Conservation (phyloP, 92 coral and sea anemone species). For the Meandrina meandrites region DNA sequence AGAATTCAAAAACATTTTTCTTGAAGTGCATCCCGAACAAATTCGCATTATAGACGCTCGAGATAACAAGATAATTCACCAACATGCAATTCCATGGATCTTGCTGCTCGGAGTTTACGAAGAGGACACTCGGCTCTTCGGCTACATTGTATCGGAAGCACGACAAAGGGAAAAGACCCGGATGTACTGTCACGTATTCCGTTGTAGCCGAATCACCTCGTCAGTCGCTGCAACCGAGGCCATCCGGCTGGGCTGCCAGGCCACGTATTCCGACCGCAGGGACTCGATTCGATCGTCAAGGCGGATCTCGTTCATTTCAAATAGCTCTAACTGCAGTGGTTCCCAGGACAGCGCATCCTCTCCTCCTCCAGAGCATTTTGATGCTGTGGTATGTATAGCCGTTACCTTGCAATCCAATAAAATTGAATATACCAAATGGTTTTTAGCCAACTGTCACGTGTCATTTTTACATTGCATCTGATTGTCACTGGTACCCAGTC, state of each 20-base stretch:
- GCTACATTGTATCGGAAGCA: conserved; percentile 92
- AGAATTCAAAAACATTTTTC: conserved; percentile 72
- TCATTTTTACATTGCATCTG: too few species aligned
- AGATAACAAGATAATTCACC: conserved; percentile 55
- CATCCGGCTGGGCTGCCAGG: conserved; percentile 88
- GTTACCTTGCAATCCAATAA: neutral
- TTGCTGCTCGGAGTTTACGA: conserved; percentile 91
- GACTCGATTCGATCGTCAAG: conserved; percentile 50
- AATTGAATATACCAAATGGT: neutral
- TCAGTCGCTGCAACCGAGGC: conserved; percentile 90
- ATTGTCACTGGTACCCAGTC: too few species aligned
- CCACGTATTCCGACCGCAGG: conserved; percentile 73
- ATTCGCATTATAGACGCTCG: conserved; percentile 72
- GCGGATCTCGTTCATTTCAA: conserved; percentile 31
- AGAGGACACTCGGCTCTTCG: conserved; percentile 91
- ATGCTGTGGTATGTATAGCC: conserved; percentile 47
- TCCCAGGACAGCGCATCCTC: conserved; percentile 55
- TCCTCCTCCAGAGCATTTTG: conserved; percentile 47
- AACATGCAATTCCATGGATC: conserved; percentile 90
- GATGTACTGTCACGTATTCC: conserved; percentile 96
- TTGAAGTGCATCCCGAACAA: conserved; percentile 77
- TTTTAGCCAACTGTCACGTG: too few species aligned
- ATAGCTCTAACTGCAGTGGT: conserved; percentile 10
- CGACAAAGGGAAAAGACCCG: conserved; percentile 94
- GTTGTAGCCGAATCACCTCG: conserved; percentile 91